These are phyloP conservation scores for Atrina japonica DNA, from an alignment of 2,888 invertebrate genomes.

Conservation along the genomic window DNA sequence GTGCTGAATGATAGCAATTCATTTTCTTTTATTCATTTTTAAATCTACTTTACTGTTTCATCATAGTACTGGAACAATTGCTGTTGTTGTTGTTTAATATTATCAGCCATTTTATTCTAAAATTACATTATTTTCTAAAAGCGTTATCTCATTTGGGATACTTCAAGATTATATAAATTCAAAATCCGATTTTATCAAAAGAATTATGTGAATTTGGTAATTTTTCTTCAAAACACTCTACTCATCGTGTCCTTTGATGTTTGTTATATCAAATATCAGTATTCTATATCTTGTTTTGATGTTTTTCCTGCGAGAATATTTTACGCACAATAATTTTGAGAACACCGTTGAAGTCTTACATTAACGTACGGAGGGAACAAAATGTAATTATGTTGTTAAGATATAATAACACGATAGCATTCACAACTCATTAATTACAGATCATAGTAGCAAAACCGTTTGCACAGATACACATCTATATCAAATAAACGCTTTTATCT, in stretches of 20 bases:
- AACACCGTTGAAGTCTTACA: slow-evolving; percentile 5
- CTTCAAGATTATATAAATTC: too few species aligned
- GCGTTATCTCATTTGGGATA: too few species aligned
- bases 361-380: not conserved
- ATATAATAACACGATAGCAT: slow-evolving; percentile 3
- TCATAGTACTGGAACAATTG: too few species aligned
- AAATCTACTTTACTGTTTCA: too few species aligned
- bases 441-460: slow-evolving; percentile 12
- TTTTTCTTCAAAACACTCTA: not conserved
- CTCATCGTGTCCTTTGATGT: not conserved
- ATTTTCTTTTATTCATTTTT: too few species aligned
- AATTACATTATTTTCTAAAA: too few species aligned
- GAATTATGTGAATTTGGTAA: too few species aligned
- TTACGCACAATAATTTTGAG: not conserved
- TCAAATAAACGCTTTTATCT: slow-evolving; percentile 26
- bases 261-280: slow-evolving; percentile 9
- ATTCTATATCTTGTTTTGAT: slow-evolving; percentile 8
- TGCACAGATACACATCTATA: slow-evolving; percentile 23
- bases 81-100: too few species aligned
- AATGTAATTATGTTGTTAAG: slow-evolving; percentile 3
- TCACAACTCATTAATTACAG: slow-evolving; percentile 7
- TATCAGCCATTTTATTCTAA: too few species aligned
- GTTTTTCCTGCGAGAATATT: slow-evolving; percentile 4
- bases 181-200: too few species aligned
- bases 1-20: too few species aligned